These are phyloP conservation scores for Eulemur albifrons DNA, from an alignment of 2,797 vertebrate species.

Conservation along the genomic window DNA sequence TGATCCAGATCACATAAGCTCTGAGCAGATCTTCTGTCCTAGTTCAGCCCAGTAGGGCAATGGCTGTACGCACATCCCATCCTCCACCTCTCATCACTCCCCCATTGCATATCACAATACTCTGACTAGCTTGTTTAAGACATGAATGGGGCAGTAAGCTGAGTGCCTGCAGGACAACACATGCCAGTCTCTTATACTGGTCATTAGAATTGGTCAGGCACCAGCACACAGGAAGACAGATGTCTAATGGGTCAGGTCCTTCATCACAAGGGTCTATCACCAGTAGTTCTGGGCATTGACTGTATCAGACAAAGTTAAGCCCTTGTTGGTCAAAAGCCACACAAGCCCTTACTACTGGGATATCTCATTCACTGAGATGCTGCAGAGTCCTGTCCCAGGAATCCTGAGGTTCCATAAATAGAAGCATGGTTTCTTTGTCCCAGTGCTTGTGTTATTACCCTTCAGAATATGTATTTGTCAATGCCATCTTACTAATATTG, in stretches of 20 bases:
- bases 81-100: not conserved
- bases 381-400: not conserved
- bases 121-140: not conserved
- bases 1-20: constrained; percentile 46
- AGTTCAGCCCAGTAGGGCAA: not conserved
- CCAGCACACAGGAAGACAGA: not conserved
- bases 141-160: not conserved
- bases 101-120: not conserved
- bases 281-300: not conserved
- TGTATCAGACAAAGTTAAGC: not conserved
- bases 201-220: not conserved
- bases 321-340: not conserved
- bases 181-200: not conserved
- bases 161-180: not conserved
- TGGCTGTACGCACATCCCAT: not conserved
- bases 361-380: not conserved
- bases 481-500: not conserved
- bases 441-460: not conserved
- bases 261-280: not conserved
- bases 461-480: not conserved
- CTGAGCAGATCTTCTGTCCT: constrained; percentile 24
- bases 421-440: not conserved
- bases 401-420: not conserved
- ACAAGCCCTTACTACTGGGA: not conserved
- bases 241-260: not conserved